These are phyloP conservation scores for Herminia tarsipennalis DNA, from an alignment of 2,888 invertebrate genomes.

Conservation along the genomic window DNA sequence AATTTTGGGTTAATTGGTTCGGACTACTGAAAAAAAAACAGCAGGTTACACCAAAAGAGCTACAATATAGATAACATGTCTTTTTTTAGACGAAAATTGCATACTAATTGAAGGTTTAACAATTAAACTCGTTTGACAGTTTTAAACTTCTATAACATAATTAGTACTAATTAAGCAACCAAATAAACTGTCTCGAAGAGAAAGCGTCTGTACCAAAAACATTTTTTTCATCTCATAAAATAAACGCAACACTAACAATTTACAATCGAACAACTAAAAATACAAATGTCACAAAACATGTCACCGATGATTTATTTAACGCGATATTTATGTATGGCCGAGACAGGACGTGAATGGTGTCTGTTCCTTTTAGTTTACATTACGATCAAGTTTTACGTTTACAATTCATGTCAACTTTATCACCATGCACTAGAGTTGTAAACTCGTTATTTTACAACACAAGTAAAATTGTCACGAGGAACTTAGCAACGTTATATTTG, in stretches of 20 bases:
- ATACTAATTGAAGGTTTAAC: too few species aligned
- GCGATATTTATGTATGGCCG: slow-evolving; percentile 71
- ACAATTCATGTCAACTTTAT: slow-evolving; percentile 23
- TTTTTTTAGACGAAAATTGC: too few species aligned
- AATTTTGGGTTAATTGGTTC: too few species aligned
- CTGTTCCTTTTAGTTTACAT: slow-evolving; percentile 68
- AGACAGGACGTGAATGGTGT: slow-evolving; percentile 68
- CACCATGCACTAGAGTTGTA: slow-evolving; percentile 36
- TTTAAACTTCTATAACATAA: too few species aligned
- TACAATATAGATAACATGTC: too few species aligned
- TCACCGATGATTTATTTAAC: slow-evolving; percentile 80
- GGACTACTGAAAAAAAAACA: too few species aligned
- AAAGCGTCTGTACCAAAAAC: slow-evolving; percentile 27
- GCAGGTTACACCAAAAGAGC: too few species aligned
- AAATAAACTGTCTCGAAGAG: slow-evolving; percentile 13
- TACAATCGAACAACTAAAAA: slow-evolving; percentile 61
- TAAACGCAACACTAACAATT: slow-evolving; percentile 54
- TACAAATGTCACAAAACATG: slow-evolving; percentile 68
- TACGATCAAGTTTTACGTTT: slow-evolving; percentile 40
- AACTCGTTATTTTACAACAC: slow-evolving; percentile 17
- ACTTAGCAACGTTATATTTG: slow-evolving; percentile 49
- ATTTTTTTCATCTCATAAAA: slow-evolving; percentile 52
- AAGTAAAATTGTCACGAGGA: slow-evolving; percentile 35
- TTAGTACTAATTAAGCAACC: neutral
- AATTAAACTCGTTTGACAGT: too few species aligned